Evolutionary conservation across 2,888 invertebrate genomes (phyloP).

Genomic region (Euproctis similis): DNA sequence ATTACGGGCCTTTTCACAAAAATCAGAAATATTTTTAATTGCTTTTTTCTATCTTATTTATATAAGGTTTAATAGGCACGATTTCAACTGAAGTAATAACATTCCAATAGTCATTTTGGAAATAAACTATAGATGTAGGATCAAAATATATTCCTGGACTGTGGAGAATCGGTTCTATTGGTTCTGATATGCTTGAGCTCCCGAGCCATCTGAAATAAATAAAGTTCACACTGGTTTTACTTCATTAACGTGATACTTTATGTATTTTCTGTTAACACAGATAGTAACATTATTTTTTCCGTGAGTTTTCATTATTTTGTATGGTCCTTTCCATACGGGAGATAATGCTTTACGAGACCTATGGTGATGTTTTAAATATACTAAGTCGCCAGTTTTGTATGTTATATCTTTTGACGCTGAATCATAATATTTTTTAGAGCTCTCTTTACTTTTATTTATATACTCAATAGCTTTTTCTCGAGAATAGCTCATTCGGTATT

Average conservation of each 20-base stretch:
- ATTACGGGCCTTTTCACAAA: background rate
- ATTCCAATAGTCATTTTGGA: background rate
- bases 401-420: background rate
- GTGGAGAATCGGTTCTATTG: background rate
- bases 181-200: background rate
- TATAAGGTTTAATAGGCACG: background rate
- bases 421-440: background rate
- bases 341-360: conserved; percentile 16
- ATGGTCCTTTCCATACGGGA: conserved; percentile 22
- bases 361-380: conserved; percentile 16
- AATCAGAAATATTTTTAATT: background rate
- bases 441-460: background rate
- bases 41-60: background rate
- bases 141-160: background rate
- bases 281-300: conserved; percentile 6
- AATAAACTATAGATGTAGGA: background rate
- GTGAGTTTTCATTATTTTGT: conserved; percentile 17
- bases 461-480: background rate
- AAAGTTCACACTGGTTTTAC: background rate
- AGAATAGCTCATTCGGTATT: conserved; percentile 16
- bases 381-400: conserved; percentile 7
- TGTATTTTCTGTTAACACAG: background rate
- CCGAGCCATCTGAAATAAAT: background rate
- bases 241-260: background rate
- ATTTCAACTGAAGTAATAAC: background rate